phyloP scores from a whole-genome alignment of 2,113 vertebrate species.

The Cyanistes caeruleus region DNA sequence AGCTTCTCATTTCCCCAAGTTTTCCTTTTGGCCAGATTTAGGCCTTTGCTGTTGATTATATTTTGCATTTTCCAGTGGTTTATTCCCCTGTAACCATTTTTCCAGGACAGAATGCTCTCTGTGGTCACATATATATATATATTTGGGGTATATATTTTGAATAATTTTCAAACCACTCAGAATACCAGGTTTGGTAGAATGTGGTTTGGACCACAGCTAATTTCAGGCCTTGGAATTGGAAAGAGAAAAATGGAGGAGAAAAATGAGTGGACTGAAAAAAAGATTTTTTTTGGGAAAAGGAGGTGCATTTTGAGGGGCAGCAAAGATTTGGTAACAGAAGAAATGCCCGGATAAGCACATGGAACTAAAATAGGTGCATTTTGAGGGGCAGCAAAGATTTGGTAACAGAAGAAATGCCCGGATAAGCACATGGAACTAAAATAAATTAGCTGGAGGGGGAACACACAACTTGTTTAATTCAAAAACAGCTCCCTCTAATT shows the following conservation, averaged over 20 bases:
- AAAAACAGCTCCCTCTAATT: not conserved
- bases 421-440: not conserved
- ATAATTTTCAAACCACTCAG: not conserved
- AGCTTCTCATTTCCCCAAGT: not conserved
- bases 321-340: not conserved
- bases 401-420: not conserved
- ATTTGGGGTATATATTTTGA: not conserved
- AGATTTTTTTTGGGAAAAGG: not conserved
- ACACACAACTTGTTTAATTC: not conserved
- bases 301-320: not conserved
- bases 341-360: not conserved
- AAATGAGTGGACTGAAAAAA: not conserved
- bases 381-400: not conserved
- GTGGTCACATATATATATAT: not conserved
- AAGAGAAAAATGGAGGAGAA: not conserved
- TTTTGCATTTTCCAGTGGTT: slow-evolving; percentile 3
- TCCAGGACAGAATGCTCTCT: not conserved
- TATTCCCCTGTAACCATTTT: not conserved
- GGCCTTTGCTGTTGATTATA: not conserved
- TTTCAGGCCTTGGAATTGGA: not conserved
- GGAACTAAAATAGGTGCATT: not conserved
- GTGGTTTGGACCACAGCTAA: not conserved
- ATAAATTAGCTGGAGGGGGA: not conserved
- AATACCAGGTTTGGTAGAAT: not conserved
- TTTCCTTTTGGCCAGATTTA: not conserved